A percentile compares a stretch with the other conserved stretches of the same genome.
Conservation (phyloP, 1,140 invertebrate species). For the Pogonus chalceus region DNA sequence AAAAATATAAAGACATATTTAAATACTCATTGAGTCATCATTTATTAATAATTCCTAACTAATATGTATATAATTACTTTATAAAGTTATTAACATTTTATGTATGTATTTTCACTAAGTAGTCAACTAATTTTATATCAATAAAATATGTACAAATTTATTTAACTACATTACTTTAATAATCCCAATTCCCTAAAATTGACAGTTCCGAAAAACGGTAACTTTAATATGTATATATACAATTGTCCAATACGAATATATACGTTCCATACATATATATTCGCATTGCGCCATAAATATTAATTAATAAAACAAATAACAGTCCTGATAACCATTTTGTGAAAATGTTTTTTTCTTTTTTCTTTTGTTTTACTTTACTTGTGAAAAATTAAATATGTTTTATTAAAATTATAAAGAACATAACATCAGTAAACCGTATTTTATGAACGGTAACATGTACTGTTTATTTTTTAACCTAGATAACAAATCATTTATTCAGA, state of each 20-base stretch:
- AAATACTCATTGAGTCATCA: slow-evolving; percentile 7
- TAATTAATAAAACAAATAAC: not conserved
- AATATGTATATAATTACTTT: slow-evolving; percentile 6
- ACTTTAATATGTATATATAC: not conserved
- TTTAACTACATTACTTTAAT: slow-evolving; percentile 3
- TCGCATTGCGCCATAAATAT: not conserved
- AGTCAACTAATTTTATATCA: not conserved
- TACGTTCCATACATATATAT: not conserved
- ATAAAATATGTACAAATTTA: slow-evolving; percentile 8
- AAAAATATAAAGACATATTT: no score
- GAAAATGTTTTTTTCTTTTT: not conserved
- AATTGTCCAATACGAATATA: not conserved
- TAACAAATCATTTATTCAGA: not conserved
- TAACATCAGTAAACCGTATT: not conserved
- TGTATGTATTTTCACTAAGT: not conserved
- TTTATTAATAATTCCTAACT: slow-evolving; percentile 8
- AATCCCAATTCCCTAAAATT: slow-evolving; percentile 8
- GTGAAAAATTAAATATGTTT: not conserved
- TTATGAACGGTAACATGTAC: not conserved
- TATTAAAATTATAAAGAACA: no score
- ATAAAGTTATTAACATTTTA: not conserved
- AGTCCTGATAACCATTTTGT: not conserved
- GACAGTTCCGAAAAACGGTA: slow-evolving; percentile 7
- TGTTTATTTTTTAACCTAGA: no score
- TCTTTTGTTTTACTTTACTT: not conserved